Base-by-base conservation (phyloP, 1,140 invertebrate genomes). In the Carposina sasakii region DNA sequence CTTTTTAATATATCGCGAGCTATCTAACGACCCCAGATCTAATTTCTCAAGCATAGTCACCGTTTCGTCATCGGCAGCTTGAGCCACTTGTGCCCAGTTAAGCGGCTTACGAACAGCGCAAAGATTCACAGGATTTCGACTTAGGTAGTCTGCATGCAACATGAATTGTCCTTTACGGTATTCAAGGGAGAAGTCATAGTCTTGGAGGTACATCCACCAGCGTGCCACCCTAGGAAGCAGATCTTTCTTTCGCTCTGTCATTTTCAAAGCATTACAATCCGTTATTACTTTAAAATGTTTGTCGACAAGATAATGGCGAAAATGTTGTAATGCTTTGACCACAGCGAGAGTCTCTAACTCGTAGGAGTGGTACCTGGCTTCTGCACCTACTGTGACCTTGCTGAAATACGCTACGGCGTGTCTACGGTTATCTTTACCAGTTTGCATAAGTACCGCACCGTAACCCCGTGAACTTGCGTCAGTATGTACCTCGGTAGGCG, bases 271-370 rank as follows among this genome's bases (percentile, higher is more conserved):
- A 13, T 63, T 64, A 33, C 74, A 83, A 54, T 79, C 77, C 0
- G 72, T 77, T n/a, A 81, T 47, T 1, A 84, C 48, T 4, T 23
- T 68, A 42, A 82, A 83, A 13, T 40, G 37, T 10, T 71, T 67
- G 6, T 69, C 74, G 6, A 75, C 9, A 13, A 76, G 26, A 36
- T 68, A 72, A 10, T 65, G 49, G 17, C 69, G 55, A 23, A 76
- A 78, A 13, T 50, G 34, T 49, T 68, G 63, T 0, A 77, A 26
- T 0, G 60, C 50, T 21, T 48, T 39, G 13, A 75, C 46, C 3
- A 76, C 63, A 1, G 61, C 63, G 2, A 69, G 52, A 1, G 64
- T 61, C 36, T 71, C 69, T 12, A 75, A 43, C 51, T 77, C 71
- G 39, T 58, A 70, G 17, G 57, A 57, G 33, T 65, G 59, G 44